Evolutionary conservation across 2,888 invertebrate species (phyloP).

Genomic region (Drosophila algonquin): DNA sequence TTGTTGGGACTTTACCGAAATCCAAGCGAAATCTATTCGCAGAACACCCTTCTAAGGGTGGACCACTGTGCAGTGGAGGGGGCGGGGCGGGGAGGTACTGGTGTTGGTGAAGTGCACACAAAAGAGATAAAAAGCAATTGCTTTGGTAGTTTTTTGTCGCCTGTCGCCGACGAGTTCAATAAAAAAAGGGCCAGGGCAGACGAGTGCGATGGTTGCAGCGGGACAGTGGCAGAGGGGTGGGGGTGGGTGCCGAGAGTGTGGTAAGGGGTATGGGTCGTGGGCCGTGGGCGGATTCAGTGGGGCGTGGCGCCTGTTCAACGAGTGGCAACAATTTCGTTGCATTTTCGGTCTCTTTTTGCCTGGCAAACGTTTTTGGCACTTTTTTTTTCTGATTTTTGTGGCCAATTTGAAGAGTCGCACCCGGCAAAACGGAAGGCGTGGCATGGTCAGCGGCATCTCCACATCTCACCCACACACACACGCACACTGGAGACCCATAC

Average conservation of each 20-base stretch:
- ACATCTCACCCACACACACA: neutral
- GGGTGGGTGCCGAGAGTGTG: neutral
- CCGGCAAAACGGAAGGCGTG: constrained; percentile 35
- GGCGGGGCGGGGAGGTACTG: neutral
- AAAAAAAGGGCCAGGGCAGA: constrained; percentile 28
- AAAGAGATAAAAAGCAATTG: constrained; percentile 27
- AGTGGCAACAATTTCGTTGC: constrained; percentile 69
- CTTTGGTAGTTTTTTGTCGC: constrained; percentile 57
- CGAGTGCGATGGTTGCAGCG: neutral
- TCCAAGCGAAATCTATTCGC: neutral
- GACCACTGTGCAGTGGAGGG: too few relatives aligned
- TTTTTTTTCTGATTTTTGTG: constrained; percentile 64
- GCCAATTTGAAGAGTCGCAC: constrained; percentile 65
- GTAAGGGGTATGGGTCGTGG: constrained; percentile 15
- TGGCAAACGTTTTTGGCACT: constrained; percentile 72
- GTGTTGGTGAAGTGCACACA: neutral
- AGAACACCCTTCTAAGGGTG: neutral
- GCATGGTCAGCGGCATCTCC: constrained; percentile 42
- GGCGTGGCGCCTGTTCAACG: constrained; percentile 57
- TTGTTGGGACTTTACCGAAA: neutral
- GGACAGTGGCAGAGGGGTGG: neutral
- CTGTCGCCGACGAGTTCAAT: constrained; percentile 52
- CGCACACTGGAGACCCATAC: neutral
- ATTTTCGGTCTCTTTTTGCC: constrained; percentile 22
- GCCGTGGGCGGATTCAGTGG: constrained; percentile 24